Evolutionary conservation across 64 coral and sea anemone genomes (phyloP).

Genomic region (Actinia equina): DNA sequence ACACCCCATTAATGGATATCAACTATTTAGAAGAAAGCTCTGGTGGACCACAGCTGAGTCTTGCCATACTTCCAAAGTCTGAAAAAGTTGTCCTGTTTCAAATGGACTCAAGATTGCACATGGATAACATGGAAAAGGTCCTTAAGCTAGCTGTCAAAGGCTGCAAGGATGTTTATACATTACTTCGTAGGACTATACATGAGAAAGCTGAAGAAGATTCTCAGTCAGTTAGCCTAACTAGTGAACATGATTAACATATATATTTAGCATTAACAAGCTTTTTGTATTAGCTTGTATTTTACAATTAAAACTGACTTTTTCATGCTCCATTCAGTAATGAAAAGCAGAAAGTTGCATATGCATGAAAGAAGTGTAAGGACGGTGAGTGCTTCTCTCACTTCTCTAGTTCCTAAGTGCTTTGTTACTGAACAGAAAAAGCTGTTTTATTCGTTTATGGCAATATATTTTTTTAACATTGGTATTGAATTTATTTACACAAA

Average conservation of each 20-base stretch:
- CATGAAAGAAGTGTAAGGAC: too few species aligned
- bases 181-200: constrained; percentile 70
- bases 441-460: too few species aligned
- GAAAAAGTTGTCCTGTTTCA: constrained; percentile 96
- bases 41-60: constrained; percentile 78
- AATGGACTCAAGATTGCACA: constrained; percentile 94
- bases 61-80: constrained; percentile 96
- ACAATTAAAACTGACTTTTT: too few species aligned
- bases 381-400: too few species aligned
- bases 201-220: constrained; percentile 59
- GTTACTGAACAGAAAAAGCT: too few species aligned
- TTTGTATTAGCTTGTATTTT: too few species aligned
- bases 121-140: constrained; percentile 95
- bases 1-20: constrained; percentile 87
- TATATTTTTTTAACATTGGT: too few species aligned
- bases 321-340: too few species aligned
- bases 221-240: neutral
- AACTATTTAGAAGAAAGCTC: constrained; percentile 90
- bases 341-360: too few species aligned
- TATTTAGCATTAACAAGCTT: neutral
- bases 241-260: neutral
- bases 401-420: too few species aligned
- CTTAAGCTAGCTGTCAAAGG: constrained; percentile 85
- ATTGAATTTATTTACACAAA: too few species aligned
- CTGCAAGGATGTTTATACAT: constrained; percentile 85